phyloP scores from a whole-genome alignment of 2,113 vertebrate genomes.

The Indicator maculatus region DNA sequence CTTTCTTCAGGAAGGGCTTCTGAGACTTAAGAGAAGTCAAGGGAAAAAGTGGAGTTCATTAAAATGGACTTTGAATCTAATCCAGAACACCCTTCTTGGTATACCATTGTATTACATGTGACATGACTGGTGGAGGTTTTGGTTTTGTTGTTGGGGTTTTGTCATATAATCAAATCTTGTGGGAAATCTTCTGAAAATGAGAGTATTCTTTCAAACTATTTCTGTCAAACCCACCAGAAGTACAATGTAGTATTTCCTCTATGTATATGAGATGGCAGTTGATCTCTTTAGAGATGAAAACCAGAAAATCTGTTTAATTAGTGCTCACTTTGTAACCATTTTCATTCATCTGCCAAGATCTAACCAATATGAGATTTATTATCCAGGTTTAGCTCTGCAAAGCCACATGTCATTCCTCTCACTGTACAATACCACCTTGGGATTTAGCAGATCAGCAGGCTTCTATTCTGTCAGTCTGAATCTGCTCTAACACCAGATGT shows the following conservation, averaged over 20 bases:
- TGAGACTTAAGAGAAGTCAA: neutral
- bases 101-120: neutral
- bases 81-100: neutral
- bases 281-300: neutral
- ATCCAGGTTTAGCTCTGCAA: neutral
- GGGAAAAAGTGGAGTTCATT: neutral
- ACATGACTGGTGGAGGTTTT: neutral
- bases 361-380: neutral
- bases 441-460: neutral
- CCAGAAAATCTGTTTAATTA: neutral
- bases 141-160: neutral
- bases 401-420: neutral
- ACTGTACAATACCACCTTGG: neutral
- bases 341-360: neutral
- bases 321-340: neutral
- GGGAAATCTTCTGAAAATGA: neutral
- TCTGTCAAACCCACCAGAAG: neutral
- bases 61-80: neutral
- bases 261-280: neutral
- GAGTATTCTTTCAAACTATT: neutral
- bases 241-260: neutral
- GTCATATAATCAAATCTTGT: neutral
- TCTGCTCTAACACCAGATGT: neutral
- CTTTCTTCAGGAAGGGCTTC: neutral
- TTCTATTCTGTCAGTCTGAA: neutral